Evolutionary conservation across 2,888 invertebrate species (phyloP).

Genomic region (Drosophila testacea): DNA sequence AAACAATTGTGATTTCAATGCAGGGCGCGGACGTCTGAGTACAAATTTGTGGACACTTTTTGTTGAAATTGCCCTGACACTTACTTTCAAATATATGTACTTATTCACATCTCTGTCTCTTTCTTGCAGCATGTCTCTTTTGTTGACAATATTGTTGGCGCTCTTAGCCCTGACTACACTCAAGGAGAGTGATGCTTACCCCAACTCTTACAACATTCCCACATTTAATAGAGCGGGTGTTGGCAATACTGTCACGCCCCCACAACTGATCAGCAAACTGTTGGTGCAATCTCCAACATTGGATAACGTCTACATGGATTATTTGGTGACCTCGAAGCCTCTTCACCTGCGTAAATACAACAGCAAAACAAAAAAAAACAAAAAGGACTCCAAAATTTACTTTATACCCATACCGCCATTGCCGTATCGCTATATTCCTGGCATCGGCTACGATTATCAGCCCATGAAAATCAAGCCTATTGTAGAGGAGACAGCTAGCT

Average conservation of each 20-base stretch:
- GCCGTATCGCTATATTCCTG: constrained; percentile 94
- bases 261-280: constrained; percentile 34
- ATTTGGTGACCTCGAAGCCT: constrained; percentile 82
- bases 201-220: constrained; percentile 45
- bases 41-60: constrained; percentile 54
- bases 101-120: constrained; percentile 3
- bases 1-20: constrained; percentile 62
- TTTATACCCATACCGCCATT: constrained; percentile 94
- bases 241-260: constrained; percentile 5
- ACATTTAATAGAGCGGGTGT: constrained; percentile 19
- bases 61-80: constrained; percentile 56
- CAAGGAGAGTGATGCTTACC: constrained; percentile 32
- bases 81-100: constrained; percentile 1
- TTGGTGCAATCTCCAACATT: constrained; percentile 80
- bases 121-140: constrained; percentile 51
- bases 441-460: constrained; percentile 93
- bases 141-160: constrained; percentile 21
- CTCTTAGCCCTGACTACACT: constrained; percentile 42
- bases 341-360: constrained; percentile 81
- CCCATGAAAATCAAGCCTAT: constrained; percentile 86
- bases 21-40: constrained; percentile 49
- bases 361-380: constrained; percentile 81
- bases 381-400: constrained; percentile 92
- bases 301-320: constrained; percentile 82
- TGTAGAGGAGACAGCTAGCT: constrained; percentile 40